A percentile compares a stretch with the other conserved stretches of the same genome.
These are phyloP conservation scores for Ormyrus thymus DNA, from an alignment of 2,888 invertebrate genomes.

Conservation along the genomic window DNA sequence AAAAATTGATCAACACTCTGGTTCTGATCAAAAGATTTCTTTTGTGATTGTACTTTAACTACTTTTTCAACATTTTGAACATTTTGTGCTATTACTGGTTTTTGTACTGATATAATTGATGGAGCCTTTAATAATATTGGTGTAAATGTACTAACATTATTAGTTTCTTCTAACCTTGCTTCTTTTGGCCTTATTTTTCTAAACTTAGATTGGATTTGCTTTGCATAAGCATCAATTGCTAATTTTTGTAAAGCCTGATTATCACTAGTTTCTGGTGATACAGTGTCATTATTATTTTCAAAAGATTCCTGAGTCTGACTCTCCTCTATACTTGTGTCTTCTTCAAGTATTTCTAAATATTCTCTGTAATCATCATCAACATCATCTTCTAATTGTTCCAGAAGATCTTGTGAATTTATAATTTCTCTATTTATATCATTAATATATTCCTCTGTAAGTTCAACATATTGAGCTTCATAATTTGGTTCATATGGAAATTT, in stretches of 20 bases:
- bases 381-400: slow-evolving; percentile 70
- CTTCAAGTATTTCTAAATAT: slow-evolving; percentile 69
- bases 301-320: not conserved
- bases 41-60: slow-evolving; percentile 27
- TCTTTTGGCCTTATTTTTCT: slow-evolving; percentile 67
- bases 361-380: slow-evolving; percentile 71
- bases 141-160: slow-evolving; percentile 36
- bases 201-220: slow-evolving; percentile 69
- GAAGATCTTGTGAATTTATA: slow-evolving; percentile 65
- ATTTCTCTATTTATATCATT: slow-evolving; percentile 67
- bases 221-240: slow-evolving; percentile 63
- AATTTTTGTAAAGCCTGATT: slow-evolving; percentile 49
- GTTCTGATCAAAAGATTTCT: slow-evolving; percentile 59
- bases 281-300: slow-evolving; percentile 40
- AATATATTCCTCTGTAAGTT: slow-evolving; percentile 70
- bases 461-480: slow-evolving; percentile 68
- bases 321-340: slow-evolving; percentile 50
- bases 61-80: slow-evolving; percentile 54
- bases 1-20: slow-evolving; percentile 69
- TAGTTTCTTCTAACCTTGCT: slow-evolving; percentile 43
- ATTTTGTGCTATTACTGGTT: slow-evolving; percentile 8
- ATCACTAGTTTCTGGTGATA: slow-evolving; percentile 24
- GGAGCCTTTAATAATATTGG: slow-evolving; percentile 56
- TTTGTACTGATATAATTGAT: slow-evolving; percentile 29
- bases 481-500: slow-evolving; percentile 71